Evolutionary conservation across 2,888 invertebrate genomes (phyloP).

Genomic region (Axea sp.): DNA sequence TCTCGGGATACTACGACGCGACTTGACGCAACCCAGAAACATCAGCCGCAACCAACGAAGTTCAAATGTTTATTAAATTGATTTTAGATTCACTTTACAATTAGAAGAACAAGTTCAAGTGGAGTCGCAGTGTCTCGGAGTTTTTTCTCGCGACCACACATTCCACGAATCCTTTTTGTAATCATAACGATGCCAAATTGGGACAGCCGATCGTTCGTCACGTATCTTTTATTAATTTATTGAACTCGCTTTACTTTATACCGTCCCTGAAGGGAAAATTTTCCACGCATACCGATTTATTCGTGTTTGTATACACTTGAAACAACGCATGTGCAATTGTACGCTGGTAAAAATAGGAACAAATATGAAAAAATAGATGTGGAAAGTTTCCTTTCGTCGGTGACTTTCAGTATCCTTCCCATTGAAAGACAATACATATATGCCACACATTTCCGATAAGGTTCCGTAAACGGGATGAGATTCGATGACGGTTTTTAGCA

Average conservation of each 20-base stretch:
- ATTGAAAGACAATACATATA: conserved; percentile 59
- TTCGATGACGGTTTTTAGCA: conserved; percentile 28
- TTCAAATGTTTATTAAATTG: too few relatives aligned
- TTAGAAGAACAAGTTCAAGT: too few relatives aligned
- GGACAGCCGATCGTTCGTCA: conserved; percentile 46
- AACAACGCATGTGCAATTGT: too few relatives aligned
- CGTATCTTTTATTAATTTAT: conserved; percentile 52
- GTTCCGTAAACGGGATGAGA: conserved; percentile 52
- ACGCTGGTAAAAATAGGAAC: too few relatives aligned
- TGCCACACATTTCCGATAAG: conserved; percentile 37
- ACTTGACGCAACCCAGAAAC: too few relatives aligned
- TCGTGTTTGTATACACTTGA: too few relatives aligned
- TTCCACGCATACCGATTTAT: too few relatives aligned
- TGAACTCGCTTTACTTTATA: conserved; percentile 39
- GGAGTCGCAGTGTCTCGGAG: conserved; percentile 22
- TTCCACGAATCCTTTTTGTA: conserved; percentile 50
- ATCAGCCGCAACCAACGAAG: too few relatives aligned
- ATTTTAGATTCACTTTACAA: too few relatives aligned
- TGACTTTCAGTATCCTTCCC: conserved; percentile 55
- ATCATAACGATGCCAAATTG: conserved; percentile 49
- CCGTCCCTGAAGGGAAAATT: conserved; percentile 3
- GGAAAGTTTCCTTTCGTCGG: conserved; percentile 17
- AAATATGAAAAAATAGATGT: too few relatives aligned
- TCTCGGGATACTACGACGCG: too few relatives aligned
- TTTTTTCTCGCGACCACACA: conserved; percentile 45